Base-by-base conservation (phyloP, 2,797 vertebrate species). In the Gymnothorax javanicus region DNA sequence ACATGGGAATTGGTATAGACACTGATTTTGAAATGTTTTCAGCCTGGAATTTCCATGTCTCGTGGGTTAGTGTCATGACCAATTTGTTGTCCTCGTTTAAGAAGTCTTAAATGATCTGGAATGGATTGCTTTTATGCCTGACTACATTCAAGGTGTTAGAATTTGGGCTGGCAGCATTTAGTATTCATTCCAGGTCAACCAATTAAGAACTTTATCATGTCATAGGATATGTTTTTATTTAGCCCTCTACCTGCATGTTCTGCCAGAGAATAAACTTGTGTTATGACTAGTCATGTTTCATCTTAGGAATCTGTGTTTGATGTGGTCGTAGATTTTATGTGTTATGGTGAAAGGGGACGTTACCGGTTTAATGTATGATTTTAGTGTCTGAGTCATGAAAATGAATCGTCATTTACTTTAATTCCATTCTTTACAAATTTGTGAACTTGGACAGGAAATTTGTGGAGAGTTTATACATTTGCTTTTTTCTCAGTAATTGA, bases 271-370 rank as follows among this genome's bases (percentile, higher is more conserved):
- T 87, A 88, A 60, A 83, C 88, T 83, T 88, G 90, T 93, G 90
- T 92, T 93, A 86, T 92, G 91, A 89, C 89, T 92, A 90, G 87
- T 85, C 58, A 81, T 7, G 23, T 77, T 77, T 77, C 9, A 79
- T 90, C 88, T 90, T 60, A 50, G 69, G 86, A 7, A 60, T 7
- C 58, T 27, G 84, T 90, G 73, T 56, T 52, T 91, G 89, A 91
- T 91, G 89, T 92, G 90, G 88, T 90, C 33, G 33, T 69, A 9
- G 64, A 69, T 90, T 75, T 23, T 67, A 64, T 60, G 62, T 56
- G 83, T 79, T n/a, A 69, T n/a, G n/a, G 64, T 69, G 64, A 69
- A 69, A 69, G 64, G 64, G 64, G 64, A 69, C 64, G 11, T 23
- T 69, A 69, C n/a, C n/a, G 25, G 64, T 25, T 64, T 7, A 69